Percentiles rank a stretch among this genome's conserved stretches.
These are phyloP conservation scores for Noctilio leporinus DNA, from an alignment of 2,113 vertebrate genomes.

Conservation along the genomic window DNA sequence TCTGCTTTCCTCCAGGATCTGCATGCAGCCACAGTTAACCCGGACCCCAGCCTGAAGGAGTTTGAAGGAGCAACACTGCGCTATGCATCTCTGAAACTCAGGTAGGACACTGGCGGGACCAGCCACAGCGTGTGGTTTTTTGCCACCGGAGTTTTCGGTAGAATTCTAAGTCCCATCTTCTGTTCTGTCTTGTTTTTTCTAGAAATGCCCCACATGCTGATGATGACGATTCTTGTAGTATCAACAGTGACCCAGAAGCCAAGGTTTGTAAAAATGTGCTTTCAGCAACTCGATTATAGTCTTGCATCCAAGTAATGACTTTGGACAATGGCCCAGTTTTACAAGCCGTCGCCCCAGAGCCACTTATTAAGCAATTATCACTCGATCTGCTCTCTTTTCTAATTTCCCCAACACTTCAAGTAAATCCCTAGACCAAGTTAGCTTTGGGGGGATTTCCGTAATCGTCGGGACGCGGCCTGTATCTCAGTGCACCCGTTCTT, in stretches of 20 bases:
- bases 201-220: conserved; percentile 89
- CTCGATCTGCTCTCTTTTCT: neutral
- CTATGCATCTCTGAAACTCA: conserved; percentile 94
- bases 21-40: conserved; percentile 92
- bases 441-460: neutral
- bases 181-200: neutral
- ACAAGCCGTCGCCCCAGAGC: neutral
- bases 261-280: conserved; percentile 84
- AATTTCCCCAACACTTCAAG: neutral
- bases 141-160: neutral
- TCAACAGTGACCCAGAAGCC: conserved; percentile 90
- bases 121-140: neutral
- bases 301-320: neutral
- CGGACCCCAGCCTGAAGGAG: conserved; percentile 94
- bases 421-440: neutral
- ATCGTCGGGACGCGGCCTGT: neutral
- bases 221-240: conserved; percentile 90
- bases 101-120: conserved; percentile 76
- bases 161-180: neutral
- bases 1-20: conserved; percentile 84
- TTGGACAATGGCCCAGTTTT: neutral
- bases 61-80: conserved; percentile 94
- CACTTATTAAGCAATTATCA: neutral
- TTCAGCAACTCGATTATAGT: neutral
- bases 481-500: neutral